Conservation (phyloP, 2,113 vertebrate genomes). For the Hydrochoerus hydrochaeris region DNA sequence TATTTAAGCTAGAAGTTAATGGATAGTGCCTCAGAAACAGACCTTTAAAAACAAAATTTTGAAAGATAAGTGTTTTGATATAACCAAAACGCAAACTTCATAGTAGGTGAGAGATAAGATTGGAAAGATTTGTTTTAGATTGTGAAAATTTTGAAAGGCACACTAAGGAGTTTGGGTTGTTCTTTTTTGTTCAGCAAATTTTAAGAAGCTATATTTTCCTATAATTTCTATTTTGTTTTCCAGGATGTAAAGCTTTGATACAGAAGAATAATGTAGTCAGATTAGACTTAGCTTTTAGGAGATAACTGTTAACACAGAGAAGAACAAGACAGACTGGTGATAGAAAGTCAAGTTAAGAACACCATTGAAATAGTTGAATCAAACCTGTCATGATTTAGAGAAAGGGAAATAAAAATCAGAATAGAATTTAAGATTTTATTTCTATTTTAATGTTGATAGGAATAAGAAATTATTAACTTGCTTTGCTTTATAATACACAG, state of each 20-base stretch:
- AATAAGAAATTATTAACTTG: slow-evolving; percentile 44
- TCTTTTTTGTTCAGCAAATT: not conserved
- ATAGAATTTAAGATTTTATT: slow-evolving; percentile 45
- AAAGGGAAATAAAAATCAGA: slow-evolving; percentile 2
- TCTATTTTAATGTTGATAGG: slow-evolving; percentile 51
- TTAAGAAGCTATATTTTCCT: not conserved
- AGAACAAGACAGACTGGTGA: not conserved
- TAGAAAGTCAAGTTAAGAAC: not conserved
- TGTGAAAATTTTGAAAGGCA: not conserved
- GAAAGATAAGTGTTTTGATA: not conserved
- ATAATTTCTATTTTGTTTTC: not conserved
- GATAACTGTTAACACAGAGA: not conserved
- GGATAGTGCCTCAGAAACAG: not conserved
- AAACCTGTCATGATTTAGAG: not conserved
- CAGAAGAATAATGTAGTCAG: not conserved
- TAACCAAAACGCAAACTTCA: not conserved
- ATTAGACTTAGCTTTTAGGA: not conserved
- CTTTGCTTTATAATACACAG: slow-evolving; percentile 39
- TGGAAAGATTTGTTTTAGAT: not conserved
- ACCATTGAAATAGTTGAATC: not conserved
- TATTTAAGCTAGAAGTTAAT: not conserved
- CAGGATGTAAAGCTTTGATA: not conserved
- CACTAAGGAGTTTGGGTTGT: not conserved
- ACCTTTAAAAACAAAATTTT: not conserved
- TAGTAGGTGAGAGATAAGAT: not conserved